Percentiles rank a stretch among this genome's conserved stretches.
phyloP scores from a whole-genome alignment of 2,797 vertebrate genomes.

The Cossypha polioptera region DNA sequence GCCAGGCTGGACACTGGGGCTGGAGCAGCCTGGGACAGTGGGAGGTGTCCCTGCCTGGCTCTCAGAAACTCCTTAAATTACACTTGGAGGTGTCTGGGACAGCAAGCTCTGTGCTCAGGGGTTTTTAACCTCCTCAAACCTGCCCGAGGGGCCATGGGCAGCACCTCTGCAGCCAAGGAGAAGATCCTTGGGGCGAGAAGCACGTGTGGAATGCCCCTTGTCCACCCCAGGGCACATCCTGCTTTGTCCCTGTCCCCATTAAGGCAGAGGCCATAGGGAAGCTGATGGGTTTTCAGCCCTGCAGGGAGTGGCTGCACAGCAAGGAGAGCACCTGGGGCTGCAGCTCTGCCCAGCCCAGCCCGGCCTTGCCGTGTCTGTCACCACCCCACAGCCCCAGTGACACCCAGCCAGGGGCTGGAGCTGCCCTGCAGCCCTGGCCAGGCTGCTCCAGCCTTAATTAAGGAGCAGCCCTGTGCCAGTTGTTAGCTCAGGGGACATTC shows the following conservation, averaged over 20 bases:
- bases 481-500: background rate
- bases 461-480: background rate
- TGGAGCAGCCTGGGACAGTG: background rate
- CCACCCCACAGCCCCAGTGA: background rate
- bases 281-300: background rate
- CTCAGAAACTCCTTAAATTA: background rate
- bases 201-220: accelerated
- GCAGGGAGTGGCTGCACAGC: background rate
- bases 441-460: background rate
- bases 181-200: background rate
- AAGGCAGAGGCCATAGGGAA: background rate
- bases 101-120: background rate
- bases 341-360: background rate
- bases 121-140: background rate
- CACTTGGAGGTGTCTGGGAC: background rate
- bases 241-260: background rate
- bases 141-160: accelerated
- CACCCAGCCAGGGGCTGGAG: accelerated
- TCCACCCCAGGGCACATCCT: background rate
- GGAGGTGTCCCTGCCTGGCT: background rate
- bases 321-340: background rate
- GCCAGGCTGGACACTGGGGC: background rate
- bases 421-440: accelerated
- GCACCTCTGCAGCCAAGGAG: background rate
- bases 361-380: background rate